Evolutionary conservation across 2,888 invertebrate species (phyloP).

Genomic region (Emesis furor): DNA sequence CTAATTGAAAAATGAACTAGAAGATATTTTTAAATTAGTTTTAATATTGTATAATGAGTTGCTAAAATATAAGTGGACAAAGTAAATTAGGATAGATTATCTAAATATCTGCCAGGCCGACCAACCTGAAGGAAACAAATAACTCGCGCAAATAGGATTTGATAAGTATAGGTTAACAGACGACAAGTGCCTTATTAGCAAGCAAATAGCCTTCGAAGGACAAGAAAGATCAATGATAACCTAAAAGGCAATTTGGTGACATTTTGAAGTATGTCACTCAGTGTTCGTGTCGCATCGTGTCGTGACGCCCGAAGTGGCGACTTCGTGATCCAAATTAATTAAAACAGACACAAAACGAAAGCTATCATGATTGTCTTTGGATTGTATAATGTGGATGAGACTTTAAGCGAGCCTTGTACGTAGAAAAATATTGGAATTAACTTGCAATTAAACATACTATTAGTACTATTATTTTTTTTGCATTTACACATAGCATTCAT

Average conservation of each 20-base stretch:
- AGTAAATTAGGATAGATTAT: too few species aligned
- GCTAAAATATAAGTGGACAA: too few species aligned
- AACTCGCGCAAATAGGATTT: too few species aligned
- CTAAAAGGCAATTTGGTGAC: slow-evolving; percentile 87
- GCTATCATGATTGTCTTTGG: slow-evolving; percentile 88
- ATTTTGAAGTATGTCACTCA: slow-evolving; percentile 92
- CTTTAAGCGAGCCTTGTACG: slow-evolving; percentile 29
- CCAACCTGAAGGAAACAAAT: too few species aligned
- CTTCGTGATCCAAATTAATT: slow-evolving; percentile 92
- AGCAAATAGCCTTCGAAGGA: slow-evolving; percentile 22
- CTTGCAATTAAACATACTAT: too few species aligned
- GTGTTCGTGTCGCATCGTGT: slow-evolving; percentile 84
- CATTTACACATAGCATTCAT: too few species aligned
- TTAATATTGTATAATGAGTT: too few species aligned
- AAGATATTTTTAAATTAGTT: too few species aligned
- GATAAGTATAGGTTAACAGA: slow-evolving; percentile 57
- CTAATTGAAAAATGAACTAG: too few species aligned
- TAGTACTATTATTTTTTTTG: too few species aligned
- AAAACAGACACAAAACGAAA: slow-evolving; percentile 90
- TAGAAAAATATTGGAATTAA: slow-evolving; percentile 12
- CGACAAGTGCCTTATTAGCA: slow-evolving; percentile 45
- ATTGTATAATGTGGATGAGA: slow-evolving; percentile 84
- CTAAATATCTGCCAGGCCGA: too few species aligned
- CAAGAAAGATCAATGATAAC: slow-evolving; percentile 83
- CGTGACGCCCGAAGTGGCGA: slow-evolving; percentile 91